Conservation (phyloP, 2,113 vertebrate genomes). For the Hemiprocne comata region DNA sequence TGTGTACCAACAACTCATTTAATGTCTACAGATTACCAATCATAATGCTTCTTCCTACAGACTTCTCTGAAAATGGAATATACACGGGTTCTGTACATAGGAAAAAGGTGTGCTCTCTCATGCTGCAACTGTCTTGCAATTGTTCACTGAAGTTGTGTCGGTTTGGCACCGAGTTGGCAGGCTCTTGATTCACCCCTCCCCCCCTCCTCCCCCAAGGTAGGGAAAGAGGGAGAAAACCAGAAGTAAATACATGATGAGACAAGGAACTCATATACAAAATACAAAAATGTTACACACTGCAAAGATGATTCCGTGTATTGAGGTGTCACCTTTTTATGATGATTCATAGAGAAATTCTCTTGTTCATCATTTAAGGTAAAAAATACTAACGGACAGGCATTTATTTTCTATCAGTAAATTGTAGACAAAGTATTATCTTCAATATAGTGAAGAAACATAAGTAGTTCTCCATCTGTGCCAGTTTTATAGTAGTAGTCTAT, state of each 20-base stretch:
- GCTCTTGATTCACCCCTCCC: too few species aligned
- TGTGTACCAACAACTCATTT: neutral
- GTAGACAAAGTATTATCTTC: neutral
- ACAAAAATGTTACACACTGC: neutral
- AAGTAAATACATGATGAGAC: neutral
- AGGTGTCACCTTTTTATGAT: neutral
- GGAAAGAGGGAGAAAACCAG: too few species aligned
- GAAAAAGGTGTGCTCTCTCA: neutral
- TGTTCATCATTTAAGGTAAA: neutral
- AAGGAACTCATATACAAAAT: neutral
- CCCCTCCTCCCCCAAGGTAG: too few species aligned
- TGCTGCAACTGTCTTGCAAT: neutral
- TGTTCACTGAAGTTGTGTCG: too few species aligned
- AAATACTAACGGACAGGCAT: neutral
- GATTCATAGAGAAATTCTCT: neutral
- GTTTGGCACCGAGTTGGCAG: too few species aligned
- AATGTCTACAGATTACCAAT: neutral
- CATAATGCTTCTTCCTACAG: neutral
- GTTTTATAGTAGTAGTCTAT: neutral
- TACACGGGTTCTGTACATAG: accelerated
- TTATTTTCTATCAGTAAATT: neutral
- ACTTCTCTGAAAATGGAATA: neutral
- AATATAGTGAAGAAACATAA: neutral
- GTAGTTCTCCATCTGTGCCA: neutral
- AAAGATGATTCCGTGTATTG: neutral